Percentiles rank a stretch among this genome's conserved stretches.
Evolutionary conservation across 2,888 invertebrate species (phyloP).

Genomic region (Drosophila acutilabella): DNA sequence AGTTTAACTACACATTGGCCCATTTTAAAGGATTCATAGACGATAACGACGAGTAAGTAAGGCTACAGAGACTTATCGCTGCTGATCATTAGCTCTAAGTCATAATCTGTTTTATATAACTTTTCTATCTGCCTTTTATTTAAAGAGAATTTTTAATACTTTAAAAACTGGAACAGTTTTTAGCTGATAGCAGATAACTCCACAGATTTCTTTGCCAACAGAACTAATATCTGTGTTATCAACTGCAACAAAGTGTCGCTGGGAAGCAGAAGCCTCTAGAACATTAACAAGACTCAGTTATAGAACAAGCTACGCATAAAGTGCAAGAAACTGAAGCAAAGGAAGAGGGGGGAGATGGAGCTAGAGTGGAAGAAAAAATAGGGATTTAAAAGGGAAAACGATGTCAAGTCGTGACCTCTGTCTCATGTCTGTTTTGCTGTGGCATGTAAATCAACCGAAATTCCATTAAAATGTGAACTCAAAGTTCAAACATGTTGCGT

Average conservation of each 20-base stretch:
- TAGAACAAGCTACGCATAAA: background rate
- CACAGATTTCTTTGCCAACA: too few species aligned
- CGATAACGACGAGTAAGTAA: too few species aligned
- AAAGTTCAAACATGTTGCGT: constrained; percentile 78
- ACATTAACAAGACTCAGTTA: constrained; percentile 1
- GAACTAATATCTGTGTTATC: constrained; percentile 3
- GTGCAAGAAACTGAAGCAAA: background rate
- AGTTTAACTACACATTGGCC: too few species aligned
- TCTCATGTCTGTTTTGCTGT: background rate
- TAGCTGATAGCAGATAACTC: constrained; percentile 17
- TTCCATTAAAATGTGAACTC: constrained; percentile 80
- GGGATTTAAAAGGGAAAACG: constrained; percentile 42
- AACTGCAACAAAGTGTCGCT: constrained; percentile 4
- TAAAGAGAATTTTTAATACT: background rate
- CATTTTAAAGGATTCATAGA: too few species aligned
- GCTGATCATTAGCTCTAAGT: constrained; percentile 2
- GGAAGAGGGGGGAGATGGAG: background rate
- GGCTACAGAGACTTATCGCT: too few species aligned
- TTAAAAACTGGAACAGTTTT: constrained; percentile 2
- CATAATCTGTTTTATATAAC: background rate
- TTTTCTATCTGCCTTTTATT: background rate
- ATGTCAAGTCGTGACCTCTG: constrained; percentile 69
- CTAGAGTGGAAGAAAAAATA: background rate
- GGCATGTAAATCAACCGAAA: constrained; percentile 75
- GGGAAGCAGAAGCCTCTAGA: constrained; percentile 33